These are phyloP conservation scores for Oscheius sp. DNA, from an alignment of 2,888 invertebrate species.

Conservation along the genomic window DNA sequence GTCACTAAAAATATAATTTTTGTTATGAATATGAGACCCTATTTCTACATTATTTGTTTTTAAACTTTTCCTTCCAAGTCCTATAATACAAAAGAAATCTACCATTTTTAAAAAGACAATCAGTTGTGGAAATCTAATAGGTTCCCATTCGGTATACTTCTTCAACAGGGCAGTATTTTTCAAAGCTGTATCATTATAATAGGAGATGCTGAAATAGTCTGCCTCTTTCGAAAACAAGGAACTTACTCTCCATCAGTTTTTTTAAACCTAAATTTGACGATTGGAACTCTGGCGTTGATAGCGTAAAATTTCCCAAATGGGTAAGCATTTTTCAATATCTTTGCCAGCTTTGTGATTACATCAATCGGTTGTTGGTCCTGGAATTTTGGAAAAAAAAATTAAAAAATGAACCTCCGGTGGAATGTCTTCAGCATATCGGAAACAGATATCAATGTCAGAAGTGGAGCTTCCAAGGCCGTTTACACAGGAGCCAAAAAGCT, in stretches of 20 bases:
- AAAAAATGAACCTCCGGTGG: background rate
- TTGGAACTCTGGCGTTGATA: constrained; percentile 70
- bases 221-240: too few species aligned
- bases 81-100: too few species aligned
- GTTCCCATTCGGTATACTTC: constrained; percentile 73
- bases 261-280: constrained; percentile 73
- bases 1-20: too few species aligned
- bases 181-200: constrained; percentile 76
- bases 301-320: background rate
- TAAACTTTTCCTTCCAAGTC: too few species aligned
- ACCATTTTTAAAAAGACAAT: constrained; percentile 44
- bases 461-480: constrained; percentile 76
- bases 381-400: background rate
- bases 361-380: background rate
- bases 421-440: constrained; percentile 72
- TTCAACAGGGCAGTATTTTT: constrained; percentile 75
- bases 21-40: too few species aligned
- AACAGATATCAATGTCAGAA: constrained; percentile 77
- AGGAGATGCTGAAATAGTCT: constrained; percentile 72
- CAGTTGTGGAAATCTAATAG: constrained; percentile 74
- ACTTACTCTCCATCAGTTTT: background rate
- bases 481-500: constrained; percentile 77
- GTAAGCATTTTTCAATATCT: background rate
- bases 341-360: background rate
- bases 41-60: too few species aligned